Evolutionary conservation across 1,140 invertebrate species (phyloP).

Genomic region (Atta texana): DNA sequence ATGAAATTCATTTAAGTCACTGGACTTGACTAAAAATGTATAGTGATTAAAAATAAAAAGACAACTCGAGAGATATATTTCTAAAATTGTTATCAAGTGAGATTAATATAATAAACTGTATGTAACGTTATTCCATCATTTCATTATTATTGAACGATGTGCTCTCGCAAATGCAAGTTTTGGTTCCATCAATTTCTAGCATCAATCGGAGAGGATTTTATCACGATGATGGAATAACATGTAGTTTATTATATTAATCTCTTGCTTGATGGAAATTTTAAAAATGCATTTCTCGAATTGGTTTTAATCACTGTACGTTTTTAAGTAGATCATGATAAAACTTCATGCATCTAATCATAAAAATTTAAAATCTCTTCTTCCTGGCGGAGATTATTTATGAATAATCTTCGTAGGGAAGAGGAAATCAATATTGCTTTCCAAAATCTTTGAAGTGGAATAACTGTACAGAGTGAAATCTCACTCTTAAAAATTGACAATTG

Average conservation of each 20-base stretch:
- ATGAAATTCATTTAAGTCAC: constrained; percentile 12
- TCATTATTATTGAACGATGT: neutral
- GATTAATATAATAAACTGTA: no score
- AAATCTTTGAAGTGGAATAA: no score
- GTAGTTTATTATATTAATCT: no score
- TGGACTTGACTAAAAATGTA: neutral
- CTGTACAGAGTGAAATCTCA: no score
- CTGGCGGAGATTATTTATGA: neutral
- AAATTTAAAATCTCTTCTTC: neutral
- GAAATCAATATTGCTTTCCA: no score
- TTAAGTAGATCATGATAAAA: constrained; percentile 21
- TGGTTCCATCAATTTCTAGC: neutral
- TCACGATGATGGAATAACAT: neutral
- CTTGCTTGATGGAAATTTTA: no score
- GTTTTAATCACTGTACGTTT: no score
- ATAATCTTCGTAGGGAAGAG: no score
- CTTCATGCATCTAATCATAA: constrained; percentile 15
- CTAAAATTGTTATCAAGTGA: no score
- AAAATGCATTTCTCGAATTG: no score
- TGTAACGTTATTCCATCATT: constrained; percentile 7
- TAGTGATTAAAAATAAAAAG: neutral
- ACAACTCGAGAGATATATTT: no score
- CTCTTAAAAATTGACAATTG: no score
- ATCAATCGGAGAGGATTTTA: constrained; percentile 39
- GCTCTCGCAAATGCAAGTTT: constrained; percentile 7